Evolutionary conservation across 2,113 vertebrate species (phyloP).

Genomic region (Pelodiscus sinensis): DNA sequence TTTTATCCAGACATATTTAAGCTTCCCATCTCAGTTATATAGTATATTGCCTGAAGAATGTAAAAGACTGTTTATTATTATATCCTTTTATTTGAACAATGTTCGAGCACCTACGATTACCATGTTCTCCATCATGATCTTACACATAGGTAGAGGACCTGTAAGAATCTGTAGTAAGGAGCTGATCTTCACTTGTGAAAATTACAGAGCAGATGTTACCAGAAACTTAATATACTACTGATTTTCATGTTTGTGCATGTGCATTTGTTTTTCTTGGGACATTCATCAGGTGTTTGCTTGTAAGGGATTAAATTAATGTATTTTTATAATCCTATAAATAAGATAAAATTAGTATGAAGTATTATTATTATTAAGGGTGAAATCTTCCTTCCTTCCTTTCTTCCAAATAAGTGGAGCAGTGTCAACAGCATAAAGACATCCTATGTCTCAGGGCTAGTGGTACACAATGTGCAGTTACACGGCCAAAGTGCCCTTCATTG

Average conservation of each 20-base stretch:
- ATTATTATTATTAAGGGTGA: not conserved
- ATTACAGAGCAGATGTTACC: not conserved
- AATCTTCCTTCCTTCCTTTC: not conserved
- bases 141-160: not conserved
- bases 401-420: not conserved
- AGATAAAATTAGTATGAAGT: not conserved
- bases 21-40: slow-evolving; percentile 43
- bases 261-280: accelerated
- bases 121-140: not conserved
- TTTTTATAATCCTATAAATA: not conserved
- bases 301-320: not conserved
- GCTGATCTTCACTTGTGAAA: slow-evolving; percentile 10
- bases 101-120: slow-evolving; percentile 24
- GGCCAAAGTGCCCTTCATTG: accelerated
- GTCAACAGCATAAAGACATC: not conserved
- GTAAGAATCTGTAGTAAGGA: not conserved
- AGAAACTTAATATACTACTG: not conserved
- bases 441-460: not conserved
- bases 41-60: slow-evolving; percentile 43
- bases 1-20: slow-evolving; percentile 67
- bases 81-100: slow-evolving; percentile 22
- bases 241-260: not conserved
- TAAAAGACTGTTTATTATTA: slow-evolving; percentile 38
- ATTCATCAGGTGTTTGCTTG: not conserved
- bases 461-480: not conserved